phyloP scores from a whole-genome alignment of 2,113 vertebrate species.

The Balaenoptera acutorostrata region DNA sequence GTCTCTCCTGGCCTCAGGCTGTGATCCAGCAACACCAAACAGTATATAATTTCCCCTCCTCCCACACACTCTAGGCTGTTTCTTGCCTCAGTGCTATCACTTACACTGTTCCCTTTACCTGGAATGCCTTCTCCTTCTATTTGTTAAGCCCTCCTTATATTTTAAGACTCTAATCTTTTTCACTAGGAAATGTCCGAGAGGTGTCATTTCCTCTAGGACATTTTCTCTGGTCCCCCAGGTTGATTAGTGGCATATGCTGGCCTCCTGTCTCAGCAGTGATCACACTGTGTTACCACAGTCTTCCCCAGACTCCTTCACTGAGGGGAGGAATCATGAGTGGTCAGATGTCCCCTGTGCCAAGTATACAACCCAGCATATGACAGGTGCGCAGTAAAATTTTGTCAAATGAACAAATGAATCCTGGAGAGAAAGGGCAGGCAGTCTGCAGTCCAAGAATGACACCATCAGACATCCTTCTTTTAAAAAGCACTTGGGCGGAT shows the following conservation, averaged over 20 bases:
- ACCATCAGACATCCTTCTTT: neutral
- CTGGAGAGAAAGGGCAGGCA: neutral
- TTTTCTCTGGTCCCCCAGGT: neutral
- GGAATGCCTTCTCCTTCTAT: neutral
- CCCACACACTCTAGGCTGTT: neutral
- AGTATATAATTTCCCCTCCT: neutral
- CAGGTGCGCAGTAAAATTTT: neutral
- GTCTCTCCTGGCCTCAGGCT: neutral
- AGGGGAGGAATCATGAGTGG: neutral
- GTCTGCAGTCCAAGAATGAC: neutral
- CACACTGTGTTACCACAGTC: neutral
- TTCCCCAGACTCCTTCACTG: neutral
- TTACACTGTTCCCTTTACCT: neutral
- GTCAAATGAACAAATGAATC: constrained; percentile 2
- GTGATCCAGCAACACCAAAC: neutral
- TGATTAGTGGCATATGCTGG: neutral
- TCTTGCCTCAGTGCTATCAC: neutral
- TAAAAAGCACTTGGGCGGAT: neutral
- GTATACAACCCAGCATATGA: neutral
- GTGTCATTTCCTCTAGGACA: neutral
- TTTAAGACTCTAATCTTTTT: neutral
- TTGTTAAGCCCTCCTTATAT: neutral
- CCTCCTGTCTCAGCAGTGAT: neutral
- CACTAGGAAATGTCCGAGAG: neutral
- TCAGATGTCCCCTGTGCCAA: neutral